Evolutionary conservation across 1,140 invertebrate genomes (phyloP).

Genomic region (Cecropterus lyciades): DNA sequence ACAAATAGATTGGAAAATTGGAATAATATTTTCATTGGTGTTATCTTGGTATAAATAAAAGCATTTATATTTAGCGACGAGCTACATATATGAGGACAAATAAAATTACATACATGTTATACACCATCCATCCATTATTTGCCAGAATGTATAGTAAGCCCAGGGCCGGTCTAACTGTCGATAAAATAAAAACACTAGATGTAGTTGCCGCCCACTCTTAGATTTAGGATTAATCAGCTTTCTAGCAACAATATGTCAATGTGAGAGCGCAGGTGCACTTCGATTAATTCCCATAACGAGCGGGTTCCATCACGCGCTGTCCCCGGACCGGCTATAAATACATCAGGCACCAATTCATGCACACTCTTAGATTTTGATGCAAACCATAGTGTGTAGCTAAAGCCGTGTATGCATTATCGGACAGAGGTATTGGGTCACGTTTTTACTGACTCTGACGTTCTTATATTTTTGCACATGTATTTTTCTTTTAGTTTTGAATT

Average conservation of each 20-base stretch:
- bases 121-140: too few species aligned
- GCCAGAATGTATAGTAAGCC: neutral
- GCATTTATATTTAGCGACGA: too few species aligned
- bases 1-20: too few species aligned
- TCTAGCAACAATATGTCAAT: slow-evolving; percentile 57
- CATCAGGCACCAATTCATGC: slow-evolving; percentile 56
- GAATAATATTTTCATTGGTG: too few species aligned
- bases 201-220: neutral
- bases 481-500: too few species aligned
- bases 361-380: slow-evolving; percentile 21
- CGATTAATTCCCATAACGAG: slow-evolving; percentile 83
- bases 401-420: too few species aligned
- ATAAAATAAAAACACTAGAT: slow-evolving; percentile 3
- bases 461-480: too few species aligned
- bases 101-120: too few species aligned
- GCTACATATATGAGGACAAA: too few species aligned
- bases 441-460: too few species aligned
- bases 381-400: slow-evolving; percentile 13
- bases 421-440: too few species aligned
- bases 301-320: slow-evolving; percentile 80
- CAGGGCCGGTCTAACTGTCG: neutral
- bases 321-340: slow-evolving; percentile 81
- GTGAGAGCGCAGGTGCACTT: slow-evolving; percentile 72
- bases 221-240: slow-evolving; percentile 26
- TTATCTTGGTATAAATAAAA: too few species aligned